Evolutionary conservation across 2,888 invertebrate genomes (phyloP), one percentile per base, ranked within the genome.

Genomic region (Dicyrtomina minuta): DNA sequence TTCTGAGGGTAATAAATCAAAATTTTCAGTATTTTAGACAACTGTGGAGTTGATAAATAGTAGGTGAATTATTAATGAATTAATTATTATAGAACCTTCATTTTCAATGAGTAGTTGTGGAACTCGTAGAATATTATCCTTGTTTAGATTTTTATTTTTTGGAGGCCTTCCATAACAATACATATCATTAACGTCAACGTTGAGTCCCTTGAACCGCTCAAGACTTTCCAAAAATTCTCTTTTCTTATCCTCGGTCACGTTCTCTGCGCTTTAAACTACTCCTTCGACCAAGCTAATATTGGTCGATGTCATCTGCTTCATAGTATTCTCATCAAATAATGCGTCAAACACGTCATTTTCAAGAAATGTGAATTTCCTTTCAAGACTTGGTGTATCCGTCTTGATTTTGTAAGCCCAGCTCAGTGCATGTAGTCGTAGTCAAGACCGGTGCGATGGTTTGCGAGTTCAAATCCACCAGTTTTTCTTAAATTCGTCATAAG

Each of bases 401-500:
- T 13, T 6, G 4, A 1, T 15, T 53, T 68, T 68, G 68, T 68
- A 68, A 17, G 68, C 68, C 68, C 68, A 68, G 17, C 41, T 41
- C 4, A 68, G 3, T 2, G 53, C 68, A 61, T 68, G 68, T 12
- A 68, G 27, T 33, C 24, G 33, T 53, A 22, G 22, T 68, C 68
- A 39, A 68, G 41, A 5, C 68, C 68, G 8, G 41, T n/a, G 60
- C 60, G 53, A n/a, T 60, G 60, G 20, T 68, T 53, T 1, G 55
- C 55, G 15, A 68, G 41, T 3, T 41, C 6, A 22, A 53, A 68
- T 0, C 22, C 6, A 0, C 60, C 60, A 15, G 46, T 33, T 22
- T 59, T 60, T 24, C 68, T 2, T 1, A 68, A n/a, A 26, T 68
- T 60, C 39, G 68, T 41, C 68, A 68, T 68, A 24, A 68, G 26